phyloP scores from a whole-genome alignment of 1,140 invertebrate genomes.

The Achatina immaculata region DNA sequence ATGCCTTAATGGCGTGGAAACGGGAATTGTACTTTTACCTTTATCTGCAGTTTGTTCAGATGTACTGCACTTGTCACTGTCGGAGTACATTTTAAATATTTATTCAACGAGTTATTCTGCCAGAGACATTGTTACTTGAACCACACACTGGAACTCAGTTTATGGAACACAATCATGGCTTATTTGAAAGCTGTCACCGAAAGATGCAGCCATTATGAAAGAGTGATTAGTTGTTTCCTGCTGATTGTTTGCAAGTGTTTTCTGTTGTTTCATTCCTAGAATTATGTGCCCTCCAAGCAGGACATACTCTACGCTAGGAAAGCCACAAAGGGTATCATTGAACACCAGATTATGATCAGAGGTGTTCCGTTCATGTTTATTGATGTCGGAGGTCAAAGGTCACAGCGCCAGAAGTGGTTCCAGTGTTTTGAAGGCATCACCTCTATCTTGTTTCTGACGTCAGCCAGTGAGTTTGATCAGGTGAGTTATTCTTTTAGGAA shows the following conservation, averaged over 20 bases:
- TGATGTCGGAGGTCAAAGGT: slow-evolving; percentile 97
- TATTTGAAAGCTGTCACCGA: no score
- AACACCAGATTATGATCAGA: slow-evolving; percentile 93
- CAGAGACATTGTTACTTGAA: no score
- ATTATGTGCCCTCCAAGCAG: slow-evolving; percentile 91
- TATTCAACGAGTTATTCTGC: no score
- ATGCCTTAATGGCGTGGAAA: no score
- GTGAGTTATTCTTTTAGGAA: slow-evolving; percentile 75
- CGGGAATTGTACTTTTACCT: no score
- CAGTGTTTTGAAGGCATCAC: slow-evolving; percentile 97
- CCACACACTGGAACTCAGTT: no score
- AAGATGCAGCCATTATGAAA: no score
- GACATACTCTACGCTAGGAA: slow-evolving; percentile 96
- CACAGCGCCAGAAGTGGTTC: slow-evolving; percentile 95
- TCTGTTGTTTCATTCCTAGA: slow-evolving; percentile 67
- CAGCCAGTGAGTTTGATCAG: slow-evolving; percentile 96
- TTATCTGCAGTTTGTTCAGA: no score
- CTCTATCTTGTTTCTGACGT: slow-evolving; percentile 92
- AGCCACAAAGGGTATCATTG: slow-evolving; percentile 96
- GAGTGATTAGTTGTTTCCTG: no score
- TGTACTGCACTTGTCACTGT: no score
- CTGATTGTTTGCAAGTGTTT: not conserved
- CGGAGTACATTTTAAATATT: no score
- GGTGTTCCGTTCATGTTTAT: slow-evolving; percentile 97
- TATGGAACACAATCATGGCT: no score